Evolutionary conservation across 2,113 vertebrate genomes (phyloP), one percentile per base, ranked within the genome.

Genomic region (Atrichornis clamosus): DNA sequence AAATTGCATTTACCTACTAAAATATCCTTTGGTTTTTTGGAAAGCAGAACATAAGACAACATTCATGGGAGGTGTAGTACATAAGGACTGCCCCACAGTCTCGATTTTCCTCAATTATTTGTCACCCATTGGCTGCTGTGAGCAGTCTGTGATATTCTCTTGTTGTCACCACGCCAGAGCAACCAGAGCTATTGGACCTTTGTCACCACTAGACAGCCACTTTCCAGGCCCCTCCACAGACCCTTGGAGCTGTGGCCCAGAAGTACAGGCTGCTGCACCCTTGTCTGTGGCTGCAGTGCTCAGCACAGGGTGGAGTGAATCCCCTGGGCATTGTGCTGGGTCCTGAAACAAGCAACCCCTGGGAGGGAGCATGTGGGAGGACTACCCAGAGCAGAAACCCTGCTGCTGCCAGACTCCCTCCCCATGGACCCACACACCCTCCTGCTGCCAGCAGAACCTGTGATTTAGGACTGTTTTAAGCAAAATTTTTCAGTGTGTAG

Each of bases 301-400:
- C 37, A 44, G 64, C 47, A 24, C 10, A 13, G n/a, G 11, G 19
- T 3, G 18, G 44, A 52, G 62, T 15, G 68, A 35, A 44, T 22
- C 58, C 63, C 3, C 21, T 1, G 42, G 68, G 50, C 46, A 17
- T 3, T 0, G 21, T 13, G 46, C 42, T 5, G 2, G 30, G 3
- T 21, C 3, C 7, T 44, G 22, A 58, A 65, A 18, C 15, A 26
- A 58, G 46, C 41, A 50, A 14, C 26, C 28, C 32, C 72, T 12
- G 1, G 5, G 72, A 42, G 37, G 27, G 27, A 47, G 37, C 2
- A 1, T 2, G n/a, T 16, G 35, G 53, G 56, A 62, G 26, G 32
- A 32, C 62, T 74, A 30, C 67, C 15, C 1, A 0, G 44, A 28
- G 49, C 56, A 27, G 32, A 47, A 27, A 30, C 13, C n/a, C 35